Evolutionary conservation across 2,888 invertebrate species (phyloP).

Genomic region (Cheilosia pagana): DNA sequence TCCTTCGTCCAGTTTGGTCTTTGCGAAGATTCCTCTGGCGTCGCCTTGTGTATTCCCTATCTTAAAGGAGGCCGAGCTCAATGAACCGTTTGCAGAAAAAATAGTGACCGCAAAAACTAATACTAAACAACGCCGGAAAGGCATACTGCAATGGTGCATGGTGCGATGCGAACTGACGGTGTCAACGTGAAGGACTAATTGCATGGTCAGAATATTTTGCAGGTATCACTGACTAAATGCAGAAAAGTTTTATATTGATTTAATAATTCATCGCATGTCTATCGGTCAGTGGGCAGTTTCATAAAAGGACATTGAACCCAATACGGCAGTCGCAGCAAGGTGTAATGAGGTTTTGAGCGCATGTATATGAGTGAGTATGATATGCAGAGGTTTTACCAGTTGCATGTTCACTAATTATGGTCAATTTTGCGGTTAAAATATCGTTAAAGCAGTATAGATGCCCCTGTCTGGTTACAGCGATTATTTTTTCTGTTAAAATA

Average conservation of each 20-base stretch:
- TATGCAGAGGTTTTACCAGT: slow-evolving; percentile 17
- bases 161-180: slow-evolving; percentile 25
- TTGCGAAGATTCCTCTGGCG: slow-evolving; percentile 78
- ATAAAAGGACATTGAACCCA: slow-evolving; percentile 64
- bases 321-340: slow-evolving; percentile 3
- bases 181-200: slow-evolving; percentile 49
- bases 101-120: slow-evolving; percentile 20
- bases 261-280: slow-evolving; percentile 61
- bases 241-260: slow-evolving; percentile 46
- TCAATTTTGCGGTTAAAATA: neutral
- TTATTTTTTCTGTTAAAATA: no score
- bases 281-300: slow-evolving; percentile 12
- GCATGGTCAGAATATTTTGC: slow-evolving; percentile 45
- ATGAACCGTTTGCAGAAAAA: slow-evolving; percentile 13
- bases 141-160: slow-evolving; percentile 38
- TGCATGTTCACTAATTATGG: slow-evolving; percentile 49
- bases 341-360: slow-evolving; percentile 3
- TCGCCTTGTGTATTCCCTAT: neutral
- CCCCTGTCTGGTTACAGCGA: no score
- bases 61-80: slow-evolving; percentile 15
- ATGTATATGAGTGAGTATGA: neutral
- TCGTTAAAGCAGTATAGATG: no score
- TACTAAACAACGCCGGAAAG: slow-evolving; percentile 1
- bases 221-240: neutral
- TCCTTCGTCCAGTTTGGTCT: slow-evolving; percentile 79